Evolutionary conservation across 2,888 invertebrate species (phyloP), one percentile per base, ranked within the genome.

Genomic region (Nephrocerus scutellatus): DNA sequence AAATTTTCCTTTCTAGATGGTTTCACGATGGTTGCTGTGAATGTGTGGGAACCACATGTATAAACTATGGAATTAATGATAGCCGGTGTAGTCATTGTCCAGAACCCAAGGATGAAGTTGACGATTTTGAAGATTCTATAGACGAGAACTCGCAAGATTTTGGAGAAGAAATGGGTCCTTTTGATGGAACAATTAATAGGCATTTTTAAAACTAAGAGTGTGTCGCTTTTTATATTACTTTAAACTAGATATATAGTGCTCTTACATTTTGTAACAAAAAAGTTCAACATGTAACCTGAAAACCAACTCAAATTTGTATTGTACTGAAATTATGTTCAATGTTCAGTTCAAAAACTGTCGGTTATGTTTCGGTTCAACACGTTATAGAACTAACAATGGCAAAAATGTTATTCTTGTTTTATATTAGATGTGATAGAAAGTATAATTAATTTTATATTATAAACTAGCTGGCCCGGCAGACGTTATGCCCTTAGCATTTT

Each of bases 1-100:
- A n/a, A 21, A 16, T 22, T 18, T 26, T 30, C 24, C 15, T 14
- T 39, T 48, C 35, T 30, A 63, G 63, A 55, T 92, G 92, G 91
- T 92, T 92, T 70, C 89, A 91, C 66, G 87, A 91, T 59, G 92
- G 91, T 2, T 93, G 93, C 62, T 93, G 93, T 63, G 87, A 93
- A 66, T 93, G 93, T 62, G 80, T 92, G 33, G 91, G 92, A 2
- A 80, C 82, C 47, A 83, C 82, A 30, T 93, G 92, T 62, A 75
- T 89, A 48, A 87, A 87, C 62, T 92, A 89, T 64, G 93, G 92
- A 2, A 82, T 89, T 44, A 85, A 86, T 56, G 85, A 89, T 60
- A 86, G 86, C 72, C 79, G 84, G 51, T 81, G 81, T 53, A 63
- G 75, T 22, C 74, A 75, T 38, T 81, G 81, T 53, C 78, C 80